Percentiles rank a stretch among this genome's conserved stretches.
phyloP scores from a whole-genome alignment of 2,113 vertebrate genomes.

The Hystrix brachyura region DNA sequence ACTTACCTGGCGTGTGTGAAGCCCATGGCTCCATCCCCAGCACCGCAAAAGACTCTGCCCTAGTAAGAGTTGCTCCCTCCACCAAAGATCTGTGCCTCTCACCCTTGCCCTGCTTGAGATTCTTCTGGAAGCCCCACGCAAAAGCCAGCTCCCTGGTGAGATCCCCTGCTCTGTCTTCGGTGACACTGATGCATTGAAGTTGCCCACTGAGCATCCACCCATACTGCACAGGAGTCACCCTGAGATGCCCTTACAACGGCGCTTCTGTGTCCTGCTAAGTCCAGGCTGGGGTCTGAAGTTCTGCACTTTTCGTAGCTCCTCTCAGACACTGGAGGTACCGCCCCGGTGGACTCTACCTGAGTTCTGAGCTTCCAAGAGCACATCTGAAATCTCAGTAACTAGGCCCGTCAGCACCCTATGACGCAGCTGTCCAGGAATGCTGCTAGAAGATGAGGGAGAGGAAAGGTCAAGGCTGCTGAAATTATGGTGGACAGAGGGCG shows the following conservation, averaged over 20 bases:
- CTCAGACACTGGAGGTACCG: neutral
- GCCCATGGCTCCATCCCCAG: neutral
- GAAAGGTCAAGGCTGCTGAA: neutral
- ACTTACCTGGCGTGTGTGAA: neutral
- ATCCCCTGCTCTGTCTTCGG: neutral
- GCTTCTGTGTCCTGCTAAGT: neutral
- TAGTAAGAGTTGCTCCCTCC: neutral
- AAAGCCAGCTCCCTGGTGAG: neutral
- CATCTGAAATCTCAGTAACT: neutral
- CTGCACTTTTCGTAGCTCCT: neutral
- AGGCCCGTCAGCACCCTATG: neutral
- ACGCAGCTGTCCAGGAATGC: neutral
- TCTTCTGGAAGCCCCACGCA: neutral
- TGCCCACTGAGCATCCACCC: neutral
- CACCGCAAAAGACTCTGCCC: neutral
- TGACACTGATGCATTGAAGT: neutral
- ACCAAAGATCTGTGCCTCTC: neutral
- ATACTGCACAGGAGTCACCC: neutral
- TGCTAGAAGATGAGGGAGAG: neutral
- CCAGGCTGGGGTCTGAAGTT: too few relatives aligned
- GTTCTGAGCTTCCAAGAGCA: neutral
- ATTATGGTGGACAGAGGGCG: accelerated
- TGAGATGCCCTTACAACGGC: neutral
- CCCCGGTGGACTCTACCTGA: too few relatives aligned
- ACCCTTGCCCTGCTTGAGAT: neutral